Evolutionary conservation across 2,888 invertebrate genomes (phyloP), one percentile per base, ranked within the genome.

Genomic region (Caenorhabditis sp.): DNA sequence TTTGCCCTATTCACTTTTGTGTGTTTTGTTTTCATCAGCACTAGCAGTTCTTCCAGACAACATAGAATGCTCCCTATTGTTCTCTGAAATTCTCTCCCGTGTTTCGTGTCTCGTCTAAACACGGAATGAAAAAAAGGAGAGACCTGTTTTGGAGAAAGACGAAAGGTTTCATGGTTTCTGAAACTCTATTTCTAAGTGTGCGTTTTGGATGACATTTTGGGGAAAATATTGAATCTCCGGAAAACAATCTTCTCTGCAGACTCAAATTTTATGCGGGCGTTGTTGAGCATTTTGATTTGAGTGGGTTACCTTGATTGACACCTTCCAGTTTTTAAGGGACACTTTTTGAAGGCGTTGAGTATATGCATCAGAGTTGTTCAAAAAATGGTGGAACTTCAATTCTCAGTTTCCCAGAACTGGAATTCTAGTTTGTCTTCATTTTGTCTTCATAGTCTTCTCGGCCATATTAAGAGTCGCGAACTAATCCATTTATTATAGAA

Each of bases 21-120:
- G 47, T 66, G 64, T 66, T 75, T 64, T 75, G 56, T 66, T 56
- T 26, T 72, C 31, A 28, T 58, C 1, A 8, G n/a, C n/a, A n/a
- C n/a, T n/a, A n/a, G n/a, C 24, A 6, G 12, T 26, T 8, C 19
- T 6, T 7, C n/a, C n/a, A n/a, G n/a, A n/a, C n/a, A n/a, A n/a
- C n/a, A n/a, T n/a, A 35, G 14, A 35, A 44, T 22, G 14, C 7
- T 19, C 35, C 19, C 16, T 24, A 5, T 61, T 61, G 14, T 41
- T 61, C 22, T 41, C 19, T 14, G 38, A 31, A 61, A 61, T 41
- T 61, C 41, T 41, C 41, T 24, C 5, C 12, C 8, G 31, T n/a
- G 1, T 19, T 28, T 41, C 35, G 10, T 41, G 41, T 61, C 41
- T 41, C 3, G 61, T 26, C 64, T 26, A n/a, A 26, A 41, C 22